Conservation (phyloP, 2,888 invertebrate species). For the Sphaerophoria taeniata region DNA sequence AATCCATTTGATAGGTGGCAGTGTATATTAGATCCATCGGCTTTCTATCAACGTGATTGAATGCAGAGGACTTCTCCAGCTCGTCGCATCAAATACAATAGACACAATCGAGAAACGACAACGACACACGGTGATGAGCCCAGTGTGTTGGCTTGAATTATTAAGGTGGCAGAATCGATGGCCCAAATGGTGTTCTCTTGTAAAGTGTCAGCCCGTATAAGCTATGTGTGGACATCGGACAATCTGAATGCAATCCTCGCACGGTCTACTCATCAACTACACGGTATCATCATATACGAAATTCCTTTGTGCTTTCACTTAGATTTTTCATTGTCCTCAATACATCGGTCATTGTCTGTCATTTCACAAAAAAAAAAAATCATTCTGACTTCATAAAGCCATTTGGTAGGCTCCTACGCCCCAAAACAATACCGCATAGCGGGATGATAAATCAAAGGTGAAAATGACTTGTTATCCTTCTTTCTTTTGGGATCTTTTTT, state of each 20-base stretch:
- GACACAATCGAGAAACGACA: not conserved
- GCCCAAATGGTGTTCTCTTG: conserved; percentile 66
- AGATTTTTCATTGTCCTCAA: not conserved
- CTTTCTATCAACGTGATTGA: conserved; percentile 44
- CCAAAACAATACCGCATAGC: conserved; percentile 4
- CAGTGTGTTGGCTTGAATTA: conserved; percentile 31
- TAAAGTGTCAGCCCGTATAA: conserved; percentile 64
- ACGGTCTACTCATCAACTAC: conserved; percentile 50
- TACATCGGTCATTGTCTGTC: not conserved
- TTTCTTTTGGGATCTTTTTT: not conserved
- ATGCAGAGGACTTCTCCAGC: conserved; percentile 30
- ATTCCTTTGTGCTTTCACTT: conserved; percentile 12
- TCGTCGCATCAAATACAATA: conserved; percentile 8
- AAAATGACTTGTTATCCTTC: conserved; percentile 20
- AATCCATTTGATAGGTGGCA: too few species aligned
- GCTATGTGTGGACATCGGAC: conserved; percentile 58
- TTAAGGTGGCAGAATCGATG: conserved; percentile 59
- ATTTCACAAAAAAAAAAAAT: conserved; percentile 9
- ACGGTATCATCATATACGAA: too few species aligned
- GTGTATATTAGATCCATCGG: conserved; percentile 35
- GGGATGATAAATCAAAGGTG: conserved; percentile 52
- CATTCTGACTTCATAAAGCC: too few species aligned
- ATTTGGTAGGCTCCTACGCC: conserved; percentile 13
- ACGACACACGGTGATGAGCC: not conserved
- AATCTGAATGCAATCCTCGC: conserved; percentile 45